phyloP scores from a whole-genome alignment of 2,888 invertebrate species.

The Eristalis tenax region DNA sequence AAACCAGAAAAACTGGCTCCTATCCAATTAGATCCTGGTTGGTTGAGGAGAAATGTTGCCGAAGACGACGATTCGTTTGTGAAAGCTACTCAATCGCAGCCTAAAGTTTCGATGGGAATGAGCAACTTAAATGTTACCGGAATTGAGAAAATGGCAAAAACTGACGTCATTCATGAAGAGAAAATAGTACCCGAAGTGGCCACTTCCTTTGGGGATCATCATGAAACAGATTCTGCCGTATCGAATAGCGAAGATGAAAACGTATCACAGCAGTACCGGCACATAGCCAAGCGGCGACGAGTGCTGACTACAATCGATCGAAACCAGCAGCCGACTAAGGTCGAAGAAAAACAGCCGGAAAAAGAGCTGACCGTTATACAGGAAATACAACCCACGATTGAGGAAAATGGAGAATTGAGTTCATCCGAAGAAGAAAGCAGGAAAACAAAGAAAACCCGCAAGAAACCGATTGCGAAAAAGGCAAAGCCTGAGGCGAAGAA shows the following conservation, averaged over 20 bases:
- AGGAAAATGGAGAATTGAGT: slow-evolving; percentile 49
- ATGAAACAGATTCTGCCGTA: slow-evolving; percentile 87
- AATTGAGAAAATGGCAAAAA: slow-evolving; percentile 49
- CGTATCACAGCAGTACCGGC: slow-evolving; percentile 82
- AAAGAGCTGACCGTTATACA: neutral
- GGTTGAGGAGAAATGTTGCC: slow-evolving; percentile 82
- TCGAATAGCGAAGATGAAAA: slow-evolving; percentile 86
- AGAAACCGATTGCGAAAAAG: slow-evolving; percentile 70
- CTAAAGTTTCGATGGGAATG: slow-evolving; percentile 39
- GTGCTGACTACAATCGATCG: slow-evolving; percentile 72
- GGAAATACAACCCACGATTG: neutral
- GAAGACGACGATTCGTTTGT: slow-evolving; percentile 42
- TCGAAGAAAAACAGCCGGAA: neutral
- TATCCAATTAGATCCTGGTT: slow-evolving; percentile 82
- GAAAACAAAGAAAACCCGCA: slow-evolving; percentile 71
- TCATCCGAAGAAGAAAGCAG: slow-evolving; percentile 73
- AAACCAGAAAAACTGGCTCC: slow-evolving; percentile 68
- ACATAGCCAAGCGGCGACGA: slow-evolving; percentile 84
- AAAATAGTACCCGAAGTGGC: neutral
- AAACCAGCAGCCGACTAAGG: slow-evolving; percentile 28
- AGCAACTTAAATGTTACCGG: slow-evolving; percentile 79
- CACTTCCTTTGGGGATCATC: slow-evolving; percentile 58
- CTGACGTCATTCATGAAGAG: neutral
- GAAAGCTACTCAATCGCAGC: neutral
- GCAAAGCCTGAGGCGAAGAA: neutral